phyloP scores from a whole-genome alignment of 2,113 vertebrate species.

The Serinus canaria region DNA sequence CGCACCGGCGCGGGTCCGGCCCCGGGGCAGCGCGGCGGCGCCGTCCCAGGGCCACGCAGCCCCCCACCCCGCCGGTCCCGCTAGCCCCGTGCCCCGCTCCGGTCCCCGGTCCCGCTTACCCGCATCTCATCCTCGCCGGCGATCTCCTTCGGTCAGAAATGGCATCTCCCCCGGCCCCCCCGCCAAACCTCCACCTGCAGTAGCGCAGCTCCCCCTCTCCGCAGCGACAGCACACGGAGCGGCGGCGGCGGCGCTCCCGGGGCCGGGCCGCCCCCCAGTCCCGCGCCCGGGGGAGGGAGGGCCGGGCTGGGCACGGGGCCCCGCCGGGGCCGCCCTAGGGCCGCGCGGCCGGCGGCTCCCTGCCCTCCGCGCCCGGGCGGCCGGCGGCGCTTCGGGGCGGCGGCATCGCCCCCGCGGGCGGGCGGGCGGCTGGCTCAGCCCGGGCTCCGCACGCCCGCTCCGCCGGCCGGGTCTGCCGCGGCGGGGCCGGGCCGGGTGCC shows the following conservation, averaged over 20 bases:
- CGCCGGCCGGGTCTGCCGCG: too few species aligned
- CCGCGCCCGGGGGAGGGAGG: too few species aligned
- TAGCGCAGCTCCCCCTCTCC: slow-evolving; percentile 29
- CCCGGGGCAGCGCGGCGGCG: background rate
- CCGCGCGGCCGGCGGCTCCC: too few species aligned
- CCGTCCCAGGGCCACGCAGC: background rate
- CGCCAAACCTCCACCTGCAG: slow-evolving; percentile 12
- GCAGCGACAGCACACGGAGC: background rate
- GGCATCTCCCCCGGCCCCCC: slow-evolving; percentile 59
- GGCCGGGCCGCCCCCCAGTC: too few species aligned
- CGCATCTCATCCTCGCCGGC: slow-evolving; percentile 61
- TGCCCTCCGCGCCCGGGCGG: too few species aligned
- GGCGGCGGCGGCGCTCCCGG: slow-evolving; percentile 5
- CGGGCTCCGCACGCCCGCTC: too few species aligned
- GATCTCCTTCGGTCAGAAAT: slow-evolving; percentile 59
- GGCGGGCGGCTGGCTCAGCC: too few species aligned
- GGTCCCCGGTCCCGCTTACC: slow-evolving; percentile 39
- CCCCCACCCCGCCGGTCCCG: background rate
- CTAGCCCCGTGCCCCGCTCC: background rate
- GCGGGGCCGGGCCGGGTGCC: too few species aligned
- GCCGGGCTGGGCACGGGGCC: too few species aligned
- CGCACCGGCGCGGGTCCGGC: background rate
- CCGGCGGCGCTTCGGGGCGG: too few species aligned
- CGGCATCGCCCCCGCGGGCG: too few species aligned
- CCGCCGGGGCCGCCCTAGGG: too few species aligned